Evolutionary conservation across 2,888 invertebrate species (phyloP).

Genomic region (Cantharis flavilabris): DNA sequence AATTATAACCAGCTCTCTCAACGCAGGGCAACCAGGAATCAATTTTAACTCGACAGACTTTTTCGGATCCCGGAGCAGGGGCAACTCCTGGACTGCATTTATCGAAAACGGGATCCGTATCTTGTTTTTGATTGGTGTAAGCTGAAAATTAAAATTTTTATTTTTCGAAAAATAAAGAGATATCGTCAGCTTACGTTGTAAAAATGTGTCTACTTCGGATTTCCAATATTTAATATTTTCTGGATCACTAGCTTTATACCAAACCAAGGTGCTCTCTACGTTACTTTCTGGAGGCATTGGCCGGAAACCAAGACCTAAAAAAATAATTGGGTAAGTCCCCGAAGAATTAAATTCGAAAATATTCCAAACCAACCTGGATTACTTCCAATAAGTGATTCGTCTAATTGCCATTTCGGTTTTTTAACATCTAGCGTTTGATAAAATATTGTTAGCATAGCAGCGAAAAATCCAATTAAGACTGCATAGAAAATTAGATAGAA

Average conservation of each 20-base stretch:
- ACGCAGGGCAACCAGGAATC: conserved; percentile 76
- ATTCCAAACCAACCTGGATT: conserved; percentile 78
- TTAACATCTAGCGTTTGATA: conserved; percentile 86
- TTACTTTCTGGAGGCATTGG: conserved; percentile 92
- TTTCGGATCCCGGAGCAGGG: conserved; percentile 57
- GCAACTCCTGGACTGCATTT: conserved; percentile 65
- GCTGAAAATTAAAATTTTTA: conserved; percentile 7
- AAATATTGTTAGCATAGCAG: conserved; percentile 92
- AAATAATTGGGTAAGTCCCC: neutral
- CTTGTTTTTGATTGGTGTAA: conserved; percentile 55
- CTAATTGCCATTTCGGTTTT: conserved; percentile 89
- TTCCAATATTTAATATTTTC: conserved; percentile 84
- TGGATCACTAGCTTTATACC: conserved; percentile 82
- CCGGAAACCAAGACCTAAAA: conserved; percentile 90
- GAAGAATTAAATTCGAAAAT: neutral
- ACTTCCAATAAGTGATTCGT: conserved; percentile 83
- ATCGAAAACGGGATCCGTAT: conserved; percentile 55
- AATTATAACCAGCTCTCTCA: conserved; percentile 81
- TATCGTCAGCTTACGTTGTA: conserved; percentile 67
- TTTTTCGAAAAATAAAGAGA: neutral
- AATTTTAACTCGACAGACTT: conserved; percentile 83
- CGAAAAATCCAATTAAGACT: conserved; percentile 90
- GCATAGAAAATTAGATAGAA: conserved; percentile 97
- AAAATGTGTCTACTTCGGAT: conserved; percentile 73
- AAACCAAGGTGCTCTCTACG: conserved; percentile 95